Conservation (phyloP, 2,888 invertebrate species). For the Phlogophora meticulosa region DNA sequence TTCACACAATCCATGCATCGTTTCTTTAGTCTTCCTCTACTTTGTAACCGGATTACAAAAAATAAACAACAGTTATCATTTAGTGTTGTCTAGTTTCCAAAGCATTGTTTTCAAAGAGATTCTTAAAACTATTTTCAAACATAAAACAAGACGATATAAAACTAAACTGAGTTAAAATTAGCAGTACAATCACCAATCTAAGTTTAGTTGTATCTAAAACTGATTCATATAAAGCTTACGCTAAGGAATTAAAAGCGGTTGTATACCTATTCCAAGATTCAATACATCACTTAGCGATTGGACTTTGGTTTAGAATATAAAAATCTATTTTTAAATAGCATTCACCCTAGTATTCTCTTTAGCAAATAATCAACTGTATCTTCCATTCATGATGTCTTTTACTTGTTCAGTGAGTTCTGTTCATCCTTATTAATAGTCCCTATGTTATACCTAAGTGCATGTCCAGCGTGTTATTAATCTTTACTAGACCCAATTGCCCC, state of each 20-base stretch:
- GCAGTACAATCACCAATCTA: slow-evolving; percentile 5
- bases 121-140: slow-evolving; percentile 7
- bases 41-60: too few species aligned
- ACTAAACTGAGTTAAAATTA: slow-evolving; percentile 17
- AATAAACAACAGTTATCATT: too few species aligned
- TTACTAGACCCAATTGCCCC: too few species aligned
- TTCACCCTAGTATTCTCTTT: slow-evolving; percentile 19
- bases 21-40: too few species aligned
- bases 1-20: too few species aligned
- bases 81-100: too few species aligned
- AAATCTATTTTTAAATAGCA: slow-evolving; percentile 30
- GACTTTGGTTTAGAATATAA: slow-evolving; percentile 19
- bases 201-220: slow-evolving; percentile 33
- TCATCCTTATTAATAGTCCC: neutral
- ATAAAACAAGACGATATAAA: neutral
- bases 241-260: slow-evolving; percentile 11
- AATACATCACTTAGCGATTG: slow-evolving; percentile 21
- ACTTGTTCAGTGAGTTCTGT: neutral
- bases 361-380: neutral
- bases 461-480: slow-evolving; percentile 2
- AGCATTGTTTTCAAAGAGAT: too few species aligned
- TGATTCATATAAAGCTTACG: slow-evolving; percentile 16
- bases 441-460: neutral
- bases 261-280: slow-evolving; percentile 11
- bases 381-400: slow-evolving; percentile 17